A percentile compares a stretch with the other conserved stretches of the same genome.
These are phyloP conservation scores for Semnornis frantzii DNA, from an alignment of 2,113 vertebrate species.

Conservation along the genomic window DNA sequence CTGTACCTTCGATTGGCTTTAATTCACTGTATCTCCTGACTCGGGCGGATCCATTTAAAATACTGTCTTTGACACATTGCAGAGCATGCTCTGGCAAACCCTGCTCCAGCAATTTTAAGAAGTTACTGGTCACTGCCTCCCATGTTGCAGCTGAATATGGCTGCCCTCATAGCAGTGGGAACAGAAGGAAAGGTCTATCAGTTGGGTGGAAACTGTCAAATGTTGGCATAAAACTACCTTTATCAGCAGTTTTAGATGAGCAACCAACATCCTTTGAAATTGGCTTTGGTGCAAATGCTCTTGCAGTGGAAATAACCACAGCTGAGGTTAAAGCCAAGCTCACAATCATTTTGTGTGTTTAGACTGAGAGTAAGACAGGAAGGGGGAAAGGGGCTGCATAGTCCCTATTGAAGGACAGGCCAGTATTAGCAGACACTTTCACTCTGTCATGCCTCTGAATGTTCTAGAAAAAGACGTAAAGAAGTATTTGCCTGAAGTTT, in stretches of 20 bases:
- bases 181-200: background rate
- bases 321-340: background rate
- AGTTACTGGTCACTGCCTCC: background rate
- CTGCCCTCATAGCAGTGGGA: background rate
- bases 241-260: background rate
- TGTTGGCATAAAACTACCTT: background rate
- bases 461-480: background rate
- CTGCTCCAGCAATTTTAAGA: background rate
- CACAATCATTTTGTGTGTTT: background rate
- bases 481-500: background rate
- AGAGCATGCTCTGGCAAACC: background rate
- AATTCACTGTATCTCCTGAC: background rate
- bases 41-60: background rate
- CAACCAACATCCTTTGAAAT: background rate
- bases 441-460: background rate
- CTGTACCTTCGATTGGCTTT: background rate
- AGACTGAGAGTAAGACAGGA: background rate
- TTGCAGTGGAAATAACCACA: background rate
- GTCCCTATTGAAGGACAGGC: background rate
- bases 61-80: fast-evolving
- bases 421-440: background rate
- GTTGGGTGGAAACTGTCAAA: background rate
- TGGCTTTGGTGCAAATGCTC: background rate
- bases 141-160: background rate
- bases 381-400: background rate